phyloP scores from a whole-genome alignment of 2,113 vertebrate species.

The Pollimyrus isidori region DNA sequence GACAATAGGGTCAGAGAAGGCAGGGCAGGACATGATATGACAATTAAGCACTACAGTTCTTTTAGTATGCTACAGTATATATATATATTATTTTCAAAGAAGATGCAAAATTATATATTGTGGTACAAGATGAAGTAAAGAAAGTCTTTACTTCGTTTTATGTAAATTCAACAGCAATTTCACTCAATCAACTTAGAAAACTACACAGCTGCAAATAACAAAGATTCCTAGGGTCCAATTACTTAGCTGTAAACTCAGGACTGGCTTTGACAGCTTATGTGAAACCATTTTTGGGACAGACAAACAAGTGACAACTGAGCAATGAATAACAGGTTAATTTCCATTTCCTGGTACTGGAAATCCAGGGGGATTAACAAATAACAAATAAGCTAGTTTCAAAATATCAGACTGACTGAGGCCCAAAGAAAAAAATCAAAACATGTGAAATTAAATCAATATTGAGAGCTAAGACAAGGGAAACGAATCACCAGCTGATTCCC shows the following conservation, averaged over 20 bases:
- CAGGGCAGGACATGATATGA: no score
- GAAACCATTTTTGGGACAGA: neutral
- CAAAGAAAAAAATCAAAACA: neutral
- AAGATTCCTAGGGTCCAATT: neutral
- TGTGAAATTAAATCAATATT: neutral
- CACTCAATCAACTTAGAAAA: neutral
- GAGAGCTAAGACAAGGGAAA: neutral
- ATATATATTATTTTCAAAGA: neutral
- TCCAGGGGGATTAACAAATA: neutral
- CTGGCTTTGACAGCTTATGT: neutral
- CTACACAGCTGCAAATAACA: neutral
- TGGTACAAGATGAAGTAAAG: neutral
- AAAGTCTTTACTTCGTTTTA: neutral
- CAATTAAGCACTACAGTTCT: neutral
- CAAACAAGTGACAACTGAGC: neutral
- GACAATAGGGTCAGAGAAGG: no score
- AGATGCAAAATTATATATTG: neutral
- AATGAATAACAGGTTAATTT: neutral
- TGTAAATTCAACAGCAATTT: neutral
- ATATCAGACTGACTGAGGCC: neutral
- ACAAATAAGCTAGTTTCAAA: neutral
- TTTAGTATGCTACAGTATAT: neutral
- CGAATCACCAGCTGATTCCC: neutral
- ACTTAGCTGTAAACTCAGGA: neutral
- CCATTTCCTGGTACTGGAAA: neutral